phyloP scores from a whole-genome alignment of 2,797 vertebrate genomes.

The Chaetophractus vellerosus region DNA sequence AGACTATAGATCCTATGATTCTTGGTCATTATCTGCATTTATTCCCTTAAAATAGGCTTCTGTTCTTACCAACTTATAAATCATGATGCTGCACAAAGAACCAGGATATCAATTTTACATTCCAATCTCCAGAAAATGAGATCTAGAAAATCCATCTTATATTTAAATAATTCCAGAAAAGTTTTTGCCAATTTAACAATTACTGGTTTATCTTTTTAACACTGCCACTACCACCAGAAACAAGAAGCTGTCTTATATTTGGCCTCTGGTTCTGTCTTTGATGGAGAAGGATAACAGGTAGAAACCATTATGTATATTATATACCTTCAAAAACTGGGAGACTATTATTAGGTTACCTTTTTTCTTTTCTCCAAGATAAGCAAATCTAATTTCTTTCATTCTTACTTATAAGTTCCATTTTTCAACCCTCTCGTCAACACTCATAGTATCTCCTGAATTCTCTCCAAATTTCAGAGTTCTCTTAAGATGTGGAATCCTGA shows the following conservation, averaged over 20 bases:
- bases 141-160: neutral
- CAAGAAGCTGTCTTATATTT: neutral
- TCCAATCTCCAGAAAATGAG: conserved; percentile 27
- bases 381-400: conserved; percentile 59
- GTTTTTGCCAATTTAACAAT: neutral
- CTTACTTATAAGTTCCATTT: conserved; percentile 57
- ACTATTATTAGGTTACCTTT: conserved; percentile 67
- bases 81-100: neutral
- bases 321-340: conserved; percentile 56
- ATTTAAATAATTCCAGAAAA: conserved; percentile 56
- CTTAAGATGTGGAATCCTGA: conserved; percentile 59
- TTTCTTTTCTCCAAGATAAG: conserved; percentile 76
- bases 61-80: conserved; percentile 45
- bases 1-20: conserved; percentile 10
- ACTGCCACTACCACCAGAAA: neutral
- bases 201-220: conserved; percentile 30
- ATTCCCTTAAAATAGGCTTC: conserved; percentile 38
- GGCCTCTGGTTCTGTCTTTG: conserved; percentile 54
- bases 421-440: conserved; percentile 52
- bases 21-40: neutral
- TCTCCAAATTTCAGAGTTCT: conserved; percentile 62
- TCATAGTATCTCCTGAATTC: conserved; percentile 14
- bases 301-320: conserved; percentile 46
- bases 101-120: neutral
- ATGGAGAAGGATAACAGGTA: conserved; percentile 68